Evolutionary conservation across 2,888 invertebrate genomes (phyloP).

Genomic region (Agriopis aurantiaria): DNA sequence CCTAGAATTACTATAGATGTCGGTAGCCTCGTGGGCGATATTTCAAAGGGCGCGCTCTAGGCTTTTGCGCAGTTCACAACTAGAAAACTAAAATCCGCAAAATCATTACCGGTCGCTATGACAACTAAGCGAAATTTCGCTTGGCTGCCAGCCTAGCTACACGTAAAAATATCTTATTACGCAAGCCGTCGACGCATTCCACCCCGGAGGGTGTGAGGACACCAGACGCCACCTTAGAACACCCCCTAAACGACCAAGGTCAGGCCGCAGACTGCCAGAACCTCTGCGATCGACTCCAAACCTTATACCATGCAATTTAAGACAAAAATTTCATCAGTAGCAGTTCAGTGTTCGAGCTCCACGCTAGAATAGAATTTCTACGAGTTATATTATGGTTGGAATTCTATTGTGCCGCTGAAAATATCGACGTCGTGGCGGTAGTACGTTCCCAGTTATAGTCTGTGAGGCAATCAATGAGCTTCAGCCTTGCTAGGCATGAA

Average conservation of each 20-base stretch:
- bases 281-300: constrained; percentile 48
- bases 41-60: constrained; percentile 24
- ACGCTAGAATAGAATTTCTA: constrained; percentile 47
- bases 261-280: constrained; percentile 60
- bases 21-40: constrained; percentile 8
- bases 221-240: constrained; percentile 68
- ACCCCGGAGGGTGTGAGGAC: constrained; percentile 57
- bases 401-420: constrained; percentile 48
- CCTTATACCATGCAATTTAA: constrained; percentile 43
- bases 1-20: neutral
- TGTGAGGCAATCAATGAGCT: constrained; percentile 76
- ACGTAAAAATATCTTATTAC: constrained; percentile 80
- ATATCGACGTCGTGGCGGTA: constrained; percentile 54
- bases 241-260: constrained; percentile 76
- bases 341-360: constrained; percentile 29
- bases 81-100: constrained; percentile 46
- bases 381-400: constrained; percentile 46
- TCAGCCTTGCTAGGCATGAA: constrained; percentile 68
- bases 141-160: constrained; percentile 48
- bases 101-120: constrained; percentile 56
- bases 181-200: constrained; percentile 72
- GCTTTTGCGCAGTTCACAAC: constrained; percentile 40
- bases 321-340: constrained; percentile 47
- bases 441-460: constrained; percentile 57
- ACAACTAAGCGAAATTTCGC: constrained; percentile 57